Evolutionary conservation across 1,140 invertebrate species (phyloP).

Genomic region (Trichonephila clavipes): DNA sequence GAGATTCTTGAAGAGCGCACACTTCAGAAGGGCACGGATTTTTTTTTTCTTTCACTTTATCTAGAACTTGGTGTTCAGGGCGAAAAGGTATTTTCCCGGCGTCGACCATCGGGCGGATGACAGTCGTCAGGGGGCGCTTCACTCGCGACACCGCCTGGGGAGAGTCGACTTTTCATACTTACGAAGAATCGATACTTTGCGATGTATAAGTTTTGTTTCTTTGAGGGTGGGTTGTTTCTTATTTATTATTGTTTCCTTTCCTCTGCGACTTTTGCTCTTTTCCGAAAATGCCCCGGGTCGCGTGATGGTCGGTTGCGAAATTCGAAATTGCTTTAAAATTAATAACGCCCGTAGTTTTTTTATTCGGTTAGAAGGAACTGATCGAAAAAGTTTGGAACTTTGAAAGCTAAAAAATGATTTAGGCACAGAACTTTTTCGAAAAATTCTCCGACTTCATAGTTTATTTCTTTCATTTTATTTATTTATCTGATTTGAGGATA

Average conservation of each 20-base stretch:
- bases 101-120: conserved; percentile 2
- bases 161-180: conserved; percentile 17
- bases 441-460: too few relatives aligned
- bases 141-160: conserved; percentile 26
- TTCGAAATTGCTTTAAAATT: background rate
- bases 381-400: too few relatives aligned
- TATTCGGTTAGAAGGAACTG: too few relatives aligned
- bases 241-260: background rate
- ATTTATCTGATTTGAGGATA: too few relatives aligned
- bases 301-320: background rate
- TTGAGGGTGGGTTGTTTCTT: background rate
- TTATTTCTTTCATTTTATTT: too few relatives aligned
- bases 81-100: conserved; percentile 23
- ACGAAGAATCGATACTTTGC: conserved; percentile 63
- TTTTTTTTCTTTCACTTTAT: background rate
- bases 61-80: background rate
- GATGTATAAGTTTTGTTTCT: conserved; percentile 20
- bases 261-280: background rate
- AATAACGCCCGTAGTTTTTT: too few relatives aligned
- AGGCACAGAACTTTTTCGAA: too few relatives aligned
- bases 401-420: too few relatives aligned
- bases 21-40: background rate
- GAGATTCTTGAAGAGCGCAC: background rate
- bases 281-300: background rate
- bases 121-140: conserved; percentile 32